Evolutionary conservation across 2,888 invertebrate genomes (phyloP).

Genomic region (Andricus quercusramuli): DNA sequence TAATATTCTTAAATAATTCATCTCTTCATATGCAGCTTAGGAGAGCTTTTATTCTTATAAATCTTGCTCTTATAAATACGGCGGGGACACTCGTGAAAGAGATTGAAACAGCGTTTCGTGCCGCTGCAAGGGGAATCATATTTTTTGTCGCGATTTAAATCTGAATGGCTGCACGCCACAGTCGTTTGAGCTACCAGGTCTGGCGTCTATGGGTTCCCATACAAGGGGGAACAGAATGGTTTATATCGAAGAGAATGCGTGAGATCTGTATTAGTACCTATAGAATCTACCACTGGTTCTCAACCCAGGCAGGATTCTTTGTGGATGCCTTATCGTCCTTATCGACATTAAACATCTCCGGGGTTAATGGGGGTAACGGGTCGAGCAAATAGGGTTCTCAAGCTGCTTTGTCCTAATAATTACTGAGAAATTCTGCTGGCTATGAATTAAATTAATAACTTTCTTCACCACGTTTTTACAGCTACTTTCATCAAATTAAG

Average conservation of each 20-base stretch:
- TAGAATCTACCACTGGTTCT: slow-evolving; percentile 65
- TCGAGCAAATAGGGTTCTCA: not conserved
- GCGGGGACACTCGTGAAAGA: slow-evolving; percentile 64
- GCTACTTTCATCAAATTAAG: not conserved
- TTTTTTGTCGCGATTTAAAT: slow-evolving; percentile 75
- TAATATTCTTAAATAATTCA: not conserved
- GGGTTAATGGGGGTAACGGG: slow-evolving; percentile 51
- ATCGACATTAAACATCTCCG: slow-evolving; percentile 16
- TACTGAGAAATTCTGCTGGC: not conserved
- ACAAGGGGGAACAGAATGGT: slow-evolving; percentile 71
- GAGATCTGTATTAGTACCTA: slow-evolving; percentile 77
- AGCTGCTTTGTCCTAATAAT: slow-evolving; percentile 4
- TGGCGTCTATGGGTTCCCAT: slow-evolving; percentile 65
- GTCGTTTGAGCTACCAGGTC: slow-evolving; percentile 62
- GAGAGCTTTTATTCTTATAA: slow-evolving; percentile 1
- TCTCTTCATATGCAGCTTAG: not conserved
- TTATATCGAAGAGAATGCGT: slow-evolving; percentile 76
- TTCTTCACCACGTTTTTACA: not conserved
- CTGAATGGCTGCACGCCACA: slow-evolving; percentile 74
- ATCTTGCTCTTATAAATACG: slow-evolving; percentile 45
- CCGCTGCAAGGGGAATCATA: slow-evolving; percentile 69
- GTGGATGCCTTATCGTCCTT: slow-evolving; percentile 10
- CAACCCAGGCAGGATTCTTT: slow-evolving; percentile 54
- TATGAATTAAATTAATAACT: not conserved
- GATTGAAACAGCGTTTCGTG: slow-evolving; percentile 71